Base-by-base conservation (phyloP, 2,888 invertebrate genomes). In the Mesorhabditis sp. region DNA sequence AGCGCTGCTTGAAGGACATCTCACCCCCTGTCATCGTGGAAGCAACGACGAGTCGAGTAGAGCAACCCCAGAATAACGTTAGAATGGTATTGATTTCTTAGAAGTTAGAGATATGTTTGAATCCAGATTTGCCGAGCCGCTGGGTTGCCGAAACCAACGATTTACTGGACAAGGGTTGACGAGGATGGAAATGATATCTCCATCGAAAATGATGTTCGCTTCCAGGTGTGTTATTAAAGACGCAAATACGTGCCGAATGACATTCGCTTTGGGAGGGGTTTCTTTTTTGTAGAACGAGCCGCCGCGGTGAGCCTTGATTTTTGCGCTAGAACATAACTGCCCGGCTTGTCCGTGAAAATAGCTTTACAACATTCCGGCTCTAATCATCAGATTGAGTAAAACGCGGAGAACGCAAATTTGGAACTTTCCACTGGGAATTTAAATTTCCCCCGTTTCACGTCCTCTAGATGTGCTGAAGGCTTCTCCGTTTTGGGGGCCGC, bases 151-250 rank as follows among this genome's bases (percentile, higher is more conserved):
- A 50, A 50, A n/a, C 58, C 58, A 50, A 10, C 10, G n/a, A 50
- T 50, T n/a, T 10, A 10, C 7, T 50, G 58, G 58, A 50, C 58
- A 50, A 10, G 58, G n/a, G 2, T 50, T n/a, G 58, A 50, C n/a
- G 58, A 50, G 7, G 58, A 50, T 13, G 58, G 58, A 50, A 10
- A n/a, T 50, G 58, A 50, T 10, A n/a, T 50, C 10, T 50, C 58
- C 58, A 50, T 50, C 58, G 58, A 50, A 50, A 50, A 50, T 50
- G 58, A 50, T n/a, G 58, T 50, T 50, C 58, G 58, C 58, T 50
- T 50, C 58, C 58, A 50, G 58, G 58, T 50, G n/a, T 50, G 28
- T 28, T 28, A 28, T 28, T 28, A 28, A 28, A 28, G 28, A 28
- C 28, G 28, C 28, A 28, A 28, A 28, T 28, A 28, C 1, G 28